These are phyloP conservation scores for Capra hircus DNA, from an alignment of 2,113 vertebrate genomes.

Conservation along the genomic window DNA sequence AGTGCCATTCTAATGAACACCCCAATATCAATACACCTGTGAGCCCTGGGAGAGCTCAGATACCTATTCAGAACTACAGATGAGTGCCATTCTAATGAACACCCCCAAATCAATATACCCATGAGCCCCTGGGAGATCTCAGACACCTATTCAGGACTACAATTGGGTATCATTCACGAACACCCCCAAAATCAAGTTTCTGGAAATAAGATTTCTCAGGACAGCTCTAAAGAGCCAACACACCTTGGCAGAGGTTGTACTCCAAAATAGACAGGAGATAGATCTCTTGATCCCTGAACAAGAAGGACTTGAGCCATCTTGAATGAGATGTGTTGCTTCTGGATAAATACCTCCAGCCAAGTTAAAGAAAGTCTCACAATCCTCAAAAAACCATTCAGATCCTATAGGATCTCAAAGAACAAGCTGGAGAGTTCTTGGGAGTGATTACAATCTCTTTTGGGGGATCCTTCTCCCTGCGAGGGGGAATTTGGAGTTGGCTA, in stretches of 20 bases:
- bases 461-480: not conserved
- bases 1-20: too few relatives aligned
- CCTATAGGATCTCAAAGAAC: not conserved
- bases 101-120: too few relatives aligned
- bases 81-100: too few relatives aligned
- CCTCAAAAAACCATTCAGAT: not conserved
- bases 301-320: not conserved
- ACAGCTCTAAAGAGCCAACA: not conserved
- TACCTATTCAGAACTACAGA: too few relatives aligned
- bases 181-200: too few relatives aligned
- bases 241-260: not conserved
- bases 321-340: not conserved
- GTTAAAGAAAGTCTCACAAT: not conserved
- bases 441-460: not conserved
- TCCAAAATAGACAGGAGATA: not conserved
- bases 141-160: not conserved
- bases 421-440: not conserved
- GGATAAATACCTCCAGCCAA: not conserved
- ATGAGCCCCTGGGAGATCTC: not conserved
- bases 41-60: too few relatives aligned
- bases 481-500: not conserved
- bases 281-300: not conserved
- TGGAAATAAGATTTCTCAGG: too few relatives aligned
- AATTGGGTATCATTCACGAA: not conserved
- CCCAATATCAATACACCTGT: too few relatives aligned